Conservation (phyloP, 2,797 vertebrate species). For the Peromyscus nudipes region DNA sequence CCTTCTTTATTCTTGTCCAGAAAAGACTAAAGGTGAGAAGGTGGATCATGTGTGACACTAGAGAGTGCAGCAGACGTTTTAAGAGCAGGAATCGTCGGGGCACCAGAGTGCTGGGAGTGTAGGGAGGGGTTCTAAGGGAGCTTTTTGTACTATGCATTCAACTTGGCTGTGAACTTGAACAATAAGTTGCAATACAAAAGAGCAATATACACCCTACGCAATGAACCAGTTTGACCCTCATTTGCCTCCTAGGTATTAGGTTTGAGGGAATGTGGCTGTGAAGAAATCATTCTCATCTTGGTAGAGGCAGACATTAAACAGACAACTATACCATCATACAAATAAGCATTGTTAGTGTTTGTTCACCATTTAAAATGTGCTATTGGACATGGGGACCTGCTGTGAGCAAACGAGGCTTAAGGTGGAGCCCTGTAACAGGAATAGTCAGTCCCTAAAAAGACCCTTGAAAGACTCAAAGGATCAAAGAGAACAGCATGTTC, state of each 20-base stretch:
- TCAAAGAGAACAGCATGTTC: background rate
- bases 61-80: background rate
- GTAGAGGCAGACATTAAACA: background rate
- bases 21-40: background rate
- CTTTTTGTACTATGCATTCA: background rate
- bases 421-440: background rate
- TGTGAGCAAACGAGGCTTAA: background rate
- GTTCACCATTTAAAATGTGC: conserved; percentile 6
- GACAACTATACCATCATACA: background rate
- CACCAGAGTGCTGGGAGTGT: background rate
- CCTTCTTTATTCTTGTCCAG: background rate
- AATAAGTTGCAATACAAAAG: background rate
- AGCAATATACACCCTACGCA: background rate
- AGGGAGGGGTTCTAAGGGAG: no score
- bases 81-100: background rate
- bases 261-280: background rate
- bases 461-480: background rate
- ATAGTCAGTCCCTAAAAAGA: background rate
- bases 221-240: background rate
- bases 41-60: background rate
- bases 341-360: background rate
- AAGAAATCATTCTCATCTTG: conserved; percentile 17
- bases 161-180: background rate
- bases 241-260: background rate
- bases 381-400: background rate